A percentile compares a stretch with the other conserved stretches of the same genome.
These are phyloP conservation scores for Corvus cornix DNA, from an alignment of 2,113 vertebrate species.

Conservation along the genomic window DNA sequence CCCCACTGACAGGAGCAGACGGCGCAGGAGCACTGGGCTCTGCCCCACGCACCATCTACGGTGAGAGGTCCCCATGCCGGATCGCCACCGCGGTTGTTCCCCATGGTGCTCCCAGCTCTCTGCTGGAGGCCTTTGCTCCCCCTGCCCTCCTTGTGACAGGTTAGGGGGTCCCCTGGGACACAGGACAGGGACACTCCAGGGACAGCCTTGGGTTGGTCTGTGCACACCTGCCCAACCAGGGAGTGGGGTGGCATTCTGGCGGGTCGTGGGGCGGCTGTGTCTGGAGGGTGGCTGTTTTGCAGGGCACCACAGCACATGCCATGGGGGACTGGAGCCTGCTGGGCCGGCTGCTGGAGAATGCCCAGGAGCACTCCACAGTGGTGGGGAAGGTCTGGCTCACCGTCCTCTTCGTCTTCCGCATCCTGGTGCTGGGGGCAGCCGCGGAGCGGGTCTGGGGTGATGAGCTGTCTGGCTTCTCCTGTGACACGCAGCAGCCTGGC, in stretches of 20 bases:
- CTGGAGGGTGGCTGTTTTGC: background rate
- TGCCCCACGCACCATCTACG: background rate
- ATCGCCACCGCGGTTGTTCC: accelerated
- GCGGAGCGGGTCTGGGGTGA: conserved; percentile 89
- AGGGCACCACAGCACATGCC: background rate
- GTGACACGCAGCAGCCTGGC: conserved; percentile 88
- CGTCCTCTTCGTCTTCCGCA: conserved; percentile 86
- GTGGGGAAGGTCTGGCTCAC: conserved; percentile 89
- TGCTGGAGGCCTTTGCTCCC: background rate
- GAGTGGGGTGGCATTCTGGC: accelerated
- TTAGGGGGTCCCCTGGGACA: background rate
- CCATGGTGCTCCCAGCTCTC: background rate
- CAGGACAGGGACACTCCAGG: background rate
- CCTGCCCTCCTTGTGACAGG: background rate
- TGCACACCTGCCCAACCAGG: accelerated
- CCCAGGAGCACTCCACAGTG: conserved; percentile 88
- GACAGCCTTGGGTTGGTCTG: background rate
- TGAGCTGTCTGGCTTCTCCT: conserved; percentile 85
- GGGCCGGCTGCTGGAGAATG: conserved; percentile 84
- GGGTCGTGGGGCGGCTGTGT: background rate
- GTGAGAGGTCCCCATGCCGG: background rate
- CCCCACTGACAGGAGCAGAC: accelerated
- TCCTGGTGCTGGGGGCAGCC: conserved; percentile 84
- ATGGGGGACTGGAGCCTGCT: conserved; percentile 89
- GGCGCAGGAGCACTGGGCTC: accelerated